phyloP scores from a whole-genome alignment of 2,113 vertebrate species.

The Calidris pugnax region DNA sequence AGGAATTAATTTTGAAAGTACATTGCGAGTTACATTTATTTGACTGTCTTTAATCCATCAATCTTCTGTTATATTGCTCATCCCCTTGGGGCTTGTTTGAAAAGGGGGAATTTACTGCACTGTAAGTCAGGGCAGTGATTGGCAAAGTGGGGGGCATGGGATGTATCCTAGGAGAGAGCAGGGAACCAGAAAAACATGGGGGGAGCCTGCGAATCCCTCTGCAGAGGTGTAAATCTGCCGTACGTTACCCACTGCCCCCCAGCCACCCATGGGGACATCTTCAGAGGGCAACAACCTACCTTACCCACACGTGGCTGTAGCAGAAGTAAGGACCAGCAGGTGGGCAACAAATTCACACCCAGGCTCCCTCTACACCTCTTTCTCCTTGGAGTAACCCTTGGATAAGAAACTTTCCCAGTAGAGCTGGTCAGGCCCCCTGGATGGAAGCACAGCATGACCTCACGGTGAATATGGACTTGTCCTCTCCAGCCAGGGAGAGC shows the following conservation, averaged over 20 bases:
- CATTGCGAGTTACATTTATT: background rate
- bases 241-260: background rate
- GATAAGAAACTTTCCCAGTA: background rate
- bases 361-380: background rate
- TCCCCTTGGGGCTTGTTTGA: background rate
- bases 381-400: background rate
- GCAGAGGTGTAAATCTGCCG: background rate
- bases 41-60: background rate
- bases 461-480: accelerated
- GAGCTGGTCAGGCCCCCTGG: background rate
- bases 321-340: background rate
- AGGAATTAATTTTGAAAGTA: background rate
- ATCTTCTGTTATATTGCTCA: background rate
- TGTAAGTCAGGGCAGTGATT: background rate
- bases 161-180: conserved; percentile 34
- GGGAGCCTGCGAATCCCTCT: background rate
- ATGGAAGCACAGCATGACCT: background rate
- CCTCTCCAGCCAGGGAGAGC: background rate
- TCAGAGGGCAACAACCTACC: background rate
- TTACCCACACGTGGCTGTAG: accelerated
- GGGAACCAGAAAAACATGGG: background rate
- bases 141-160: background rate
- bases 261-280: background rate
- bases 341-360: background rate
- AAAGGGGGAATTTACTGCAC: conserved; percentile 29